Evolutionary conservation across 2,797 vertebrate species (phyloP).

Genomic region (Cossypha polioptera): DNA sequence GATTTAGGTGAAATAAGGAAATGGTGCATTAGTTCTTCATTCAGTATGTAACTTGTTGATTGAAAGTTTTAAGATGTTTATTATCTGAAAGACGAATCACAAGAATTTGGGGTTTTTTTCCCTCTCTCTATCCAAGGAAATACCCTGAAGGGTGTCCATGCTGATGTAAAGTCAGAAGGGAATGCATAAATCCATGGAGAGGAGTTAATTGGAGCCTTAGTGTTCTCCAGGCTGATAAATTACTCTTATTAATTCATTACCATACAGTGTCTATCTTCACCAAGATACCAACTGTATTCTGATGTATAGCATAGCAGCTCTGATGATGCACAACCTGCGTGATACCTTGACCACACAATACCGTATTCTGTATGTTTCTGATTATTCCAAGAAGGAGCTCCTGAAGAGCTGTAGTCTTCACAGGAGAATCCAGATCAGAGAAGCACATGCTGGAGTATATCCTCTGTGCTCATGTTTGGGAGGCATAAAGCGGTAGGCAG

Average conservation of each 20-base stretch:
- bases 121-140: not conserved
- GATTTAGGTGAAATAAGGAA: not conserved
- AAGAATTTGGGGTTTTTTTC: rapidly evolving
- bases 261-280: not conserved
- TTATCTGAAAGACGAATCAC: not conserved
- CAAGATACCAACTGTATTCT: not conserved
- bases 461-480: not conserved
- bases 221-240: not conserved
- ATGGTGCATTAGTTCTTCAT: not conserved
- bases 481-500: not conserved
- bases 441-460: not conserved
- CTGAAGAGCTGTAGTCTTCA: not conserved
- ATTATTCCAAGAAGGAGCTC: not conserved
- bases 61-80: not conserved
- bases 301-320: not conserved
- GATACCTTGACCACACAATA: not conserved
- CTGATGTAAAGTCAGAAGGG: not conserved
- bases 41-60: not conserved
- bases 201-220: not conserved
- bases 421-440: not conserved
- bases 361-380: not conserved
- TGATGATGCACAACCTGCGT: not conserved
- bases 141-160: not conserved
- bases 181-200: not conserved
- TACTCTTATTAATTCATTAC: not conserved